A percentile compares a stretch with the other conserved stretches of the same genome.
Evolutionary conservation across 2,888 invertebrate genomes (phyloP).

Genomic region (Aleiodes leptofemur): DNA sequence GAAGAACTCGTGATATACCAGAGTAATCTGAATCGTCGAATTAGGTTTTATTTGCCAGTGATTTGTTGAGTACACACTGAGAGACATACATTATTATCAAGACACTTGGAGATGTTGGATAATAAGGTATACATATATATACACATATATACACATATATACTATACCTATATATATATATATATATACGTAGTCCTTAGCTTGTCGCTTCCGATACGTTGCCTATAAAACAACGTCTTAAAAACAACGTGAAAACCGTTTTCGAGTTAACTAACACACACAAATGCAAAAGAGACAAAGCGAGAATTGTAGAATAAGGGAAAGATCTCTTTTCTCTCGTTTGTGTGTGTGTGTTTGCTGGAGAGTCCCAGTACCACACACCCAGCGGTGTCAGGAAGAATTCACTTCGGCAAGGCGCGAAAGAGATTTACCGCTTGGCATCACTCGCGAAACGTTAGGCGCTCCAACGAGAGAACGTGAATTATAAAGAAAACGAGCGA

Average conservation of each 20-base stretch:
- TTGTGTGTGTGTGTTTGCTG: neutral
- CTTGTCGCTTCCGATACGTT: conserved; percentile 34
- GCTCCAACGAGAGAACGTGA: conserved; percentile 42
- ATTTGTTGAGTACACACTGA: conserved; percentile 17
- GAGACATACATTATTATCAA: conserved; percentile 16
- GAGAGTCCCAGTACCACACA: conserved; percentile 19
- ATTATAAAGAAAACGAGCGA: conserved; percentile 13
- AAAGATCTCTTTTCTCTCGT: neutral
- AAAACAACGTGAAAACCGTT: conserved; percentile 27
- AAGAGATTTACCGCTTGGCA: conserved; percentile 70
- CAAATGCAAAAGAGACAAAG: too few species aligned
- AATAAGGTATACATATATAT: neutral
- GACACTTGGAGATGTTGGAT: conserved; percentile 14
- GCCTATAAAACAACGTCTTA: conserved; percentile 14
- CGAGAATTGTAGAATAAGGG: neutral
- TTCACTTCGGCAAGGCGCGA: conserved; percentile 66
- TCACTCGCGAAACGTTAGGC: conserved; percentile 49
- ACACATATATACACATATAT: too few species aligned
- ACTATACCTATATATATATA: too few species aligned
- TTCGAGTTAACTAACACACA: conserved; percentile 10
- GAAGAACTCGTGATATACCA: neutral
- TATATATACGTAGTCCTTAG: neutral
- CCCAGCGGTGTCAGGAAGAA: conserved; percentile 60
- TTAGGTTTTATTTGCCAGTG: conserved; percentile 22
- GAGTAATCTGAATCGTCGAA: neutral